A percentile compares a stretch with the other conserved stretches of the same genome.
Evolutionary conservation across 2,888 invertebrate genomes (phyloP).

Genomic region (Leucophenga maculata): DNA sequence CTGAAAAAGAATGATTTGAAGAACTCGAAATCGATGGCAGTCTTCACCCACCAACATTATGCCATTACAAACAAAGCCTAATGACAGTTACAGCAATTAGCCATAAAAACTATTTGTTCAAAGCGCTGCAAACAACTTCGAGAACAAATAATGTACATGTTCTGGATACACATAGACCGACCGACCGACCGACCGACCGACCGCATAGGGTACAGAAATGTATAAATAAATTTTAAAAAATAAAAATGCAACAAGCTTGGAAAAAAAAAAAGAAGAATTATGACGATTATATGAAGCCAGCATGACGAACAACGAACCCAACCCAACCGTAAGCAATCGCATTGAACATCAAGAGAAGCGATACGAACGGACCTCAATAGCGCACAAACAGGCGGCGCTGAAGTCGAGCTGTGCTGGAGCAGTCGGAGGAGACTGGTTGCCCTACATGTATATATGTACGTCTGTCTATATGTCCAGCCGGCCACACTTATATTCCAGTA

Average conservation of each 20-base stretch:
- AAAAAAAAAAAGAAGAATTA: conserved; percentile 41
- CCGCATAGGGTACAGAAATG: background rate
- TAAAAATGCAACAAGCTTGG: background rate
- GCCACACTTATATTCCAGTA: background rate
- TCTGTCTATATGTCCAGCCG: background rate
- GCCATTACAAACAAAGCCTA: no score
- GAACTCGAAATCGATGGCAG: no score
- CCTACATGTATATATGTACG: background rate
- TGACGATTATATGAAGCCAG: conserved; percentile 58
- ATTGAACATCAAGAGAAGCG: background rate
- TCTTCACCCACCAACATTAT: no score
- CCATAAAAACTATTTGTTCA: no score
- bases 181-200: no score
- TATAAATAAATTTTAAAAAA: conserved; percentile 15
- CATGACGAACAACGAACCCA: conserved; percentile 63
- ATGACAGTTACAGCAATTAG: no score
- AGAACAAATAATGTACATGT: background rate
- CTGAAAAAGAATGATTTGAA: no score
- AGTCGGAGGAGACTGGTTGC: no score
- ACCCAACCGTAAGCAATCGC: conserved; percentile 25
- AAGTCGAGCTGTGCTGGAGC: background rate
- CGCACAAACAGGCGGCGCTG: no score
- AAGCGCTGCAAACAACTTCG: no score
- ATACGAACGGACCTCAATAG: no score
- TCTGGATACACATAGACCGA: background rate